These are phyloP conservation scores for Callorhinus ursinus DNA, from an alignment of 2,113 vertebrate species.

Conservation along the genomic window DNA sequence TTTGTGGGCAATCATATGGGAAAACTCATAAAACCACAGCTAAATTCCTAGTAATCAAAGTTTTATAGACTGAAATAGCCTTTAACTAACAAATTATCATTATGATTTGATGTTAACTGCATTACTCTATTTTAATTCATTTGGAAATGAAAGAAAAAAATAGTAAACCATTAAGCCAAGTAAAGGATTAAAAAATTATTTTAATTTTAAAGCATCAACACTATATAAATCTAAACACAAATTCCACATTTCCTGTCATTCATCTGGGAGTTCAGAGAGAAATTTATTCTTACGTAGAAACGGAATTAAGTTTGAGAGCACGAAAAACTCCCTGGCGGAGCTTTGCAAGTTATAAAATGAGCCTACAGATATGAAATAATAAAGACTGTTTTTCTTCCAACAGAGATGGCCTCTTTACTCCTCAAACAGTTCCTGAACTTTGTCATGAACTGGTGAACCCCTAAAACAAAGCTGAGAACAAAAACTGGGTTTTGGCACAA, in stretches of 20 bases:
- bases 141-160: constrained; percentile 87
- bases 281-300: constrained; percentile 64
- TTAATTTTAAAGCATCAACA: constrained; percentile 82
- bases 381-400: neutral
- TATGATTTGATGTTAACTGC: constrained; percentile 97
- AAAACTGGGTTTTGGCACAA: constrained; percentile 39
- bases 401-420: neutral
- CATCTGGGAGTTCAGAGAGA: constrained; percentile 69
- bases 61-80: constrained; percentile 98
- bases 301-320: constrained; percentile 71
- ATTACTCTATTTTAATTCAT: constrained; percentile 94
- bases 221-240: constrained; percentile 80
- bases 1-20: constrained; percentile 95
- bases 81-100: constrained; percentile 99
- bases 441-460: constrained; percentile 9
- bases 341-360: neutral
- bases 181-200: constrained; percentile 83
- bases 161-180: constrained; percentile 81
- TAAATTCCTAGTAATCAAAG: constrained; percentile 99
- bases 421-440: constrained; percentile 61
- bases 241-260: constrained; percentile 79
- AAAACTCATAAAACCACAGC: constrained; percentile 96
- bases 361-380: neutral
- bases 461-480: constrained; percentile 1
- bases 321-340: neutral